These are phyloP conservation scores for Himalopsyche japonica DNA, from an alignment of 2,888 invertebrate species.

Conservation along the genomic window DNA sequence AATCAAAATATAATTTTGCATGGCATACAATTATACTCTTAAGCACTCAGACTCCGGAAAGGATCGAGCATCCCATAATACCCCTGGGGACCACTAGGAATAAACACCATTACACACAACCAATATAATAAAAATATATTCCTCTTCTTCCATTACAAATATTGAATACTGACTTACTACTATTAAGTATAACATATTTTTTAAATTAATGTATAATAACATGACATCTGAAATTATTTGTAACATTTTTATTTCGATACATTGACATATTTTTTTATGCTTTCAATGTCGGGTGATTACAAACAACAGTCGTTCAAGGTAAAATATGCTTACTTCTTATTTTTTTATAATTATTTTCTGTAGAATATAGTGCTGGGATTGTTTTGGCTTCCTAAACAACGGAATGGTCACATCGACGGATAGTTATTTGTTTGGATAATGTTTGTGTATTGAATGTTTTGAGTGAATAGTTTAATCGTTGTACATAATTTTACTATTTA, in stretches of 20 bases:
- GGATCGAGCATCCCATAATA: not conserved
- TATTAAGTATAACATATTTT: not conserved
- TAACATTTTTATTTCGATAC: slow-evolving; percentile 17
- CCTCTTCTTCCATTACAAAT: not conserved
- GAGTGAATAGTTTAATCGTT: not conserved
- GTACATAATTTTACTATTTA: not conserved
- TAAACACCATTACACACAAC: not conserved
- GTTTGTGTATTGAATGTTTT: not conserved
- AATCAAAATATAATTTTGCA: no score
- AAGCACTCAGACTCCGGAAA: no score
- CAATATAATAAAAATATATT: not conserved
- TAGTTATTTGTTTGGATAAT: slow-evolving; percentile 3
- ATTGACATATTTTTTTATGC: slow-evolving; percentile 41
- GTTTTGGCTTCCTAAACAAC: slow-evolving; percentile 21
- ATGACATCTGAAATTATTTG: not conserved
- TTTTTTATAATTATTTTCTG: slow-evolving; percentile 34
- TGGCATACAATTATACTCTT: no score
- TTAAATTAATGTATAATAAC: not conserved
- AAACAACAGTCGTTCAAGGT: slow-evolving; percentile 46
- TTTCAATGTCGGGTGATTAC: slow-evolving; percentile 40
- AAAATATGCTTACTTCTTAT: slow-evolving; percentile 42
- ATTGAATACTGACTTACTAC: not conserved
- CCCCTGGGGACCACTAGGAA: not conserved
- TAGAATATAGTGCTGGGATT: slow-evolving; percentile 32
- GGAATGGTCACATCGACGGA: slow-evolving; percentile 5